Evolutionary conservation across 92 coral and sea anemone species (phyloP).

Genomic region (Hydrozoanthus gracilis): DNA sequence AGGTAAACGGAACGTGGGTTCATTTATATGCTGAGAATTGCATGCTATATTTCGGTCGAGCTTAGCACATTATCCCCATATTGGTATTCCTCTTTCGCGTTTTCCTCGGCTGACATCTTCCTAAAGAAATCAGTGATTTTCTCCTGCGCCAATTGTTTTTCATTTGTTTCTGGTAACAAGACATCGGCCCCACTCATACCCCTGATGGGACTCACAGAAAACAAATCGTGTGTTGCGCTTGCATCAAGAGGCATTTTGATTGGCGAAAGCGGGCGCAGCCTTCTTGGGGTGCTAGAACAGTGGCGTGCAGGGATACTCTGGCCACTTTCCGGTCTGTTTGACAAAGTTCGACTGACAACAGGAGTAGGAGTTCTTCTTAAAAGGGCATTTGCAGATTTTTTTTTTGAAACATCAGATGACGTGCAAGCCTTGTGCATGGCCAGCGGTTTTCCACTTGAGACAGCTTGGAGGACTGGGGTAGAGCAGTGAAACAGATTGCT

Average conservation of each 20-base stretch:
- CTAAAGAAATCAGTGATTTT: background rate
- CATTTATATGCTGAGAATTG: no score
- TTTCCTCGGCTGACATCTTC: background rate
- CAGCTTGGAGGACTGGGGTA: background rate
- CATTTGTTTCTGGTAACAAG: background rate
- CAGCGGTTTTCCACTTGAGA: background rate
- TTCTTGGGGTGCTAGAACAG: background rate
- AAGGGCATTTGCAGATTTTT: background rate
- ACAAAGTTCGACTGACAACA: background rate
- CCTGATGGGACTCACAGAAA: background rate
- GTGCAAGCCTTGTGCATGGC: background rate
- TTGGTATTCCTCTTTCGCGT: background rate
- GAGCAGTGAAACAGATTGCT: background rate
- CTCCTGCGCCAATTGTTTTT: background rate
- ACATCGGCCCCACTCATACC: background rate
- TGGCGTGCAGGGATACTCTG: background rate
- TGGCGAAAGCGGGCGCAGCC: conserved; percentile 34
- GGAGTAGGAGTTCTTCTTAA: conserved; percentile 37
- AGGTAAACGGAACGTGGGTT: no score
- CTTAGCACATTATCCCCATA: background rate
- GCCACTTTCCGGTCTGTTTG: background rate
- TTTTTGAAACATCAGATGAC: background rate
- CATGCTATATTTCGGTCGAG: background rate
- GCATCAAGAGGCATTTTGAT: conserved; percentile 31
- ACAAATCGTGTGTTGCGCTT: background rate